Evolutionary conservation across 2,113 vertebrate genomes (phyloP).

Genomic region (Podarcis raffonei): DNA sequence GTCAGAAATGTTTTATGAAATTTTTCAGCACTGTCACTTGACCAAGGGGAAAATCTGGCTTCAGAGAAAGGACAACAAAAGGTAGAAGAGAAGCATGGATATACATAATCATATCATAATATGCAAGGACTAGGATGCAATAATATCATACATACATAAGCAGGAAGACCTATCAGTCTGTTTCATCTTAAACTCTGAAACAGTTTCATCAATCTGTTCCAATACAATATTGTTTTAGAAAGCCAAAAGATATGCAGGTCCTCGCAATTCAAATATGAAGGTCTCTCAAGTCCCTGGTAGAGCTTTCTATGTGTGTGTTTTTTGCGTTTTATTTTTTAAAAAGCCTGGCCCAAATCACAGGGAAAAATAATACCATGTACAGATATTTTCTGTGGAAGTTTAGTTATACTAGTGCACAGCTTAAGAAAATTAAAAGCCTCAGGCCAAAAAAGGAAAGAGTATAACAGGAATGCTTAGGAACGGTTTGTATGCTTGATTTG

Average conservation of each 20-base stretch:
- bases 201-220: background rate
- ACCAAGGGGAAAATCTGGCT: background rate
- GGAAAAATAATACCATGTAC: conserved; percentile 26
- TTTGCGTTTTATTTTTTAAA: background rate
- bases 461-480: conserved; percentile 74
- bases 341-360: background rate
- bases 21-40: background rate
- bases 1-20: background rate
- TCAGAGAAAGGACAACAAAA: background rate
- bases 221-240: background rate
- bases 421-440: conserved; percentile 76
- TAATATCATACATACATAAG: background rate
- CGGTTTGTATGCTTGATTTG: conserved; percentile 89
- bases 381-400: conserved; percentile 74
- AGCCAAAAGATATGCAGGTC: background rate
- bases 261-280: background rate
- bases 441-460: conserved; percentile 70
- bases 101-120: background rate
- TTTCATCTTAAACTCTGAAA: background rate
- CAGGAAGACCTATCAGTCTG: background rate
- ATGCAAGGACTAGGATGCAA: background rate
- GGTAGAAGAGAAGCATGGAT: background rate
- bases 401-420: conserved; percentile 64
- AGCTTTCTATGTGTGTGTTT: background rate
- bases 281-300: background rate